Evolutionary conservation across 2,888 invertebrate species (phyloP).

Genomic region (Drepanosiphum platanoidis): DNA sequence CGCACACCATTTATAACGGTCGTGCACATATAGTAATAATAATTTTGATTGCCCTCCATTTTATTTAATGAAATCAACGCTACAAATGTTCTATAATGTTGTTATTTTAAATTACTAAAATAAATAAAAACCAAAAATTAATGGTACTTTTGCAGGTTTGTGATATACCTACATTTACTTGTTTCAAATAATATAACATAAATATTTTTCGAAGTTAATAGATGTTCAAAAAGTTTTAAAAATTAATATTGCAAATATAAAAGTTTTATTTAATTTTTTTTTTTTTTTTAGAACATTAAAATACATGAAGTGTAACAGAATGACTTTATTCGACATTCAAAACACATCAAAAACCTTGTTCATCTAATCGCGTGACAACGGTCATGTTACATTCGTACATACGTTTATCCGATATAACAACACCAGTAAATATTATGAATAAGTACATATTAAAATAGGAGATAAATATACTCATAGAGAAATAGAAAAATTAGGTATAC

Average conservation of each 20-base stretch:
- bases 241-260: not conserved
- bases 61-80: not conserved
- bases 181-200: not conserved
- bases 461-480: not conserved
- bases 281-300: no score
- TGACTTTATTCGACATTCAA: not conserved
- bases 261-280: no score
- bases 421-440: no score
- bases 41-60: conserved; percentile 25
- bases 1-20: conserved; percentile 3
- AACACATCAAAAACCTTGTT: not conserved
- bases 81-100: not conserved
- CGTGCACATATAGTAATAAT: not conserved
- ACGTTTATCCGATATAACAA: no score
- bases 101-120: not conserved
- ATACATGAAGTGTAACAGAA: no score
- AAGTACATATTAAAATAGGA: not conserved
- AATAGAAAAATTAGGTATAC: not conserved
- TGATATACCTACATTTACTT: not conserved
- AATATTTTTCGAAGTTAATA: not conserved
- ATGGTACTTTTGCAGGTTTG: not conserved
- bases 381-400: not conserved
- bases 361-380: not conserved
- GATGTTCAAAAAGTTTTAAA: not conserved
- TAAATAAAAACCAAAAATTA: not conserved